These are phyloP conservation scores for Trichogramma evanescens DNA, from an alignment of 2,888 invertebrate species.

Conservation along the genomic window DNA sequence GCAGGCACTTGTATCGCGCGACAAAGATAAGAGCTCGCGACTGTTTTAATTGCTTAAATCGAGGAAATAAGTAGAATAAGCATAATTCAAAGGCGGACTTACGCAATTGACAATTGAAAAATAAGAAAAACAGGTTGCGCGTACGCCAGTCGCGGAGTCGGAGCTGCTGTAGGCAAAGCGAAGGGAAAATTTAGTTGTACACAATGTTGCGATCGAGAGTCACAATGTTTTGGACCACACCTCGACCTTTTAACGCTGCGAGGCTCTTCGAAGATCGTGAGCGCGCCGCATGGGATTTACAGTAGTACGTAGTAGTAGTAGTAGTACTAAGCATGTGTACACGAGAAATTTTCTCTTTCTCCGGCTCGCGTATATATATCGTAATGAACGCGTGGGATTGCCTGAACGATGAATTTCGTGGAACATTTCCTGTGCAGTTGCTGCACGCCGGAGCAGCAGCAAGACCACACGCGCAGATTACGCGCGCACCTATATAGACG, in stretches of 20 bases:
- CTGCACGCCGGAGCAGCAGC: not conserved
- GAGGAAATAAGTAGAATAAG: too few relatives aligned
- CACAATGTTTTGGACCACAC: slow-evolving; percentile 14
- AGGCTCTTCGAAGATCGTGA: not conserved
- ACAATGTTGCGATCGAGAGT: slow-evolving; percentile 11
- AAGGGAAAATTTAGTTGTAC: slow-evolving; percentile 13
- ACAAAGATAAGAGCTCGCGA: too few relatives aligned
- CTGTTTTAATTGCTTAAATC: too few relatives aligned
- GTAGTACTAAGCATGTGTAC: too few relatives aligned
- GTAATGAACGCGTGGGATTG: slow-evolving; percentile 35
- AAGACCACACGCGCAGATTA: slow-evolving; percentile 15
- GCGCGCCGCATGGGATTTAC: slow-evolving; percentile 4
- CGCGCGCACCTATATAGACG: not conserved
- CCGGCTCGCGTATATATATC: slow-evolving; percentile 1
- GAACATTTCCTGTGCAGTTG: slow-evolving; percentile 21
- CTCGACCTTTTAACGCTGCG: slow-evolving; percentile 9
- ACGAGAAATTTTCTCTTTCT: not conserved
- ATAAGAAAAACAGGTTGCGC: too few relatives aligned
- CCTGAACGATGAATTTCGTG: slow-evolving; percentile 35
- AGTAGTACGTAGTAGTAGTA: too few relatives aligned
- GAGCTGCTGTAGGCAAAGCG: too few relatives aligned
- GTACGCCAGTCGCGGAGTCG: too few relatives aligned
- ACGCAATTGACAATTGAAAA: too few relatives aligned
- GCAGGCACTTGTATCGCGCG: too few relatives aligned
- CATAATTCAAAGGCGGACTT: too few relatives aligned